phyloP scores from a whole-genome alignment of 2,888 invertebrate species.

The Syritta pipiens region DNA sequence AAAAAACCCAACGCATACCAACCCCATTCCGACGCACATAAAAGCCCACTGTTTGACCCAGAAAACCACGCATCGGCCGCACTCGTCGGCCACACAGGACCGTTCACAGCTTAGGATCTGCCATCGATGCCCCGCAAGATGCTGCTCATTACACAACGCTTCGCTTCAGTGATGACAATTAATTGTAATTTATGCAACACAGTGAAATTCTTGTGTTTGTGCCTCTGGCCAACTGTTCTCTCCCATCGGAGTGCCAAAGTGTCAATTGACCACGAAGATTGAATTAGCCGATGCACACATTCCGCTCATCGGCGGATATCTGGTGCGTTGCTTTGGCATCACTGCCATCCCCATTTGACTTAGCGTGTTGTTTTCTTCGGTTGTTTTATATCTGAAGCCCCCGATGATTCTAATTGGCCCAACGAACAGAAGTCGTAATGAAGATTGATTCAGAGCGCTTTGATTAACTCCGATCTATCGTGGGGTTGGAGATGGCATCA shows the following conservation, averaged over 20 bases:
- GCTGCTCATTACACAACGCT: constrained; percentile 39
- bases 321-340: not conserved
- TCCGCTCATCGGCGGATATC: constrained; percentile 12
- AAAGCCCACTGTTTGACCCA: constrained; percentile 3
- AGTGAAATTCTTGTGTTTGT: not conserved
- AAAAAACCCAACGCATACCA: no score
- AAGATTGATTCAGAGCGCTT: constrained; percentile 65
- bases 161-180: constrained; percentile 50
- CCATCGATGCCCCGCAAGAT: no score
- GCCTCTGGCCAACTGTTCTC: constrained; percentile 23
- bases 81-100: not conserved
- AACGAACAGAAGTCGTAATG: constrained; percentile 47
- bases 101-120: no score
- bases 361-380: no score
- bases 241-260: constrained; percentile 59
- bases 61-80: not conserved
- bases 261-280: constrained; percentile 67
- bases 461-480: no score
- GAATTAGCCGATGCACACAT: constrained; percentile 64
- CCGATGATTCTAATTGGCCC: constrained; percentile 44
- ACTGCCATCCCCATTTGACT: constrained; percentile 1
- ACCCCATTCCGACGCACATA: not conserved
- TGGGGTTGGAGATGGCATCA: no score
- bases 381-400: no score
- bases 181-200: constrained; percentile 43